Base-by-base conservation (phyloP, 2,113 vertebrate genomes). In the Cygnus buccinator region DNA sequence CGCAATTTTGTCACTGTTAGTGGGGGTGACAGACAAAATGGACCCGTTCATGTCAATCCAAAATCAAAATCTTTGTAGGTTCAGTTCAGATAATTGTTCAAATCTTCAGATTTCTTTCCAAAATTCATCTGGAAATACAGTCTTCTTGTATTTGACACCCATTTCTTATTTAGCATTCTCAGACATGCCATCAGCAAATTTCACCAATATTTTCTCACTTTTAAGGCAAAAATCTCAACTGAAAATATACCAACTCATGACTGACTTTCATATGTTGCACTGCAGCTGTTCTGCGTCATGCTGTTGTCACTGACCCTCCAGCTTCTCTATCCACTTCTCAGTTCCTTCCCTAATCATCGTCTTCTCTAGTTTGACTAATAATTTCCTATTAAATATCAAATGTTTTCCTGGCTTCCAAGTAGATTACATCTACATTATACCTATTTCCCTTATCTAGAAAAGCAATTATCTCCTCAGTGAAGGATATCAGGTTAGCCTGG, bases 401-500 rank as follows among this genome's bases (percentile, higher is more conserved):
- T 61, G 12, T 78, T 91, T 89, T 82, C 18, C 29, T 23, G 23
- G 33, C 5, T 79, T 95, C 22, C 66, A 82, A 39, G 33, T 35
- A 94, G 87, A 79, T 95, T 90, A 93, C 13, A 57, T 76, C 81
- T 93, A 87, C 66, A 84, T 87, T 78, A 93, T 52, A 50, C 59
- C n/a, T 87, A 37, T 87, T 84, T 93, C 31, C 18, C 52, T 91
- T 94, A 65, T 77, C 92, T 89, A 89, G 73, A 67, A 94, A 91
- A 74, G 17, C 77, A 90, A 82, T 95, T 93, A 95, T 87, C n/a
- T 91, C 48, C 61, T 75, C 74, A 87, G 1, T 35, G 41, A 91
- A 81, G 37, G 41, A 37, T 81, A 67, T 71, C 55, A 71, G 22
- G n/a, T 78, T 93, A 89, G 70, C 41, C 25, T 78, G 81, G 61